Percentiles rank a stretch among this genome's conserved stretches.
These are phyloP conservation scores for Lochmaea crataegi DNA, from an alignment of 2,888 invertebrate genomes.

Conservation along the genomic window DNA sequence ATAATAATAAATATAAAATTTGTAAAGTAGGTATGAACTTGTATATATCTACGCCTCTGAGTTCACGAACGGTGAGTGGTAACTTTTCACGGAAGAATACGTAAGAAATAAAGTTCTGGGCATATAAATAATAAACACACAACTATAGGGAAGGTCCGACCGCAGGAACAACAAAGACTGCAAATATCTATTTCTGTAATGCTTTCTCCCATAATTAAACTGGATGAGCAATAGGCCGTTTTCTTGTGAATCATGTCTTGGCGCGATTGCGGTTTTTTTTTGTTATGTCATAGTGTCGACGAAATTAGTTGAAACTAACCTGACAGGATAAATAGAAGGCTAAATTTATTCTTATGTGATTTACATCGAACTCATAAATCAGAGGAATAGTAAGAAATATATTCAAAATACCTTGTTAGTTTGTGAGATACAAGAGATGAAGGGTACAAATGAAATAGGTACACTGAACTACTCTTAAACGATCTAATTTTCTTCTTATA, in stretches of 20 bases:
- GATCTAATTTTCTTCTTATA: no score
- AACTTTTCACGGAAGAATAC: slow-evolving; percentile 12
- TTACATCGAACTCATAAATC: no score
- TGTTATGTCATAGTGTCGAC: slow-evolving; percentile 4
- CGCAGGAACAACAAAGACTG: slow-evolving; percentile 28
- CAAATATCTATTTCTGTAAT: slow-evolving; percentile 43
- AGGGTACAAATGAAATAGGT: no score
- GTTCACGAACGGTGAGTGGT: not conserved
- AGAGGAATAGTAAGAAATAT: no score
- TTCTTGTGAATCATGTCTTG: slow-evolving; percentile 43
- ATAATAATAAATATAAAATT: not conserved
- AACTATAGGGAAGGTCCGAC: slow-evolving; percentile 9
- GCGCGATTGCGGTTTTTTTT: slow-evolving; percentile 19
- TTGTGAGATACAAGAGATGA: no score
- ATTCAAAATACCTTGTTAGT: no score
- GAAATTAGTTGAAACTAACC: slow-evolving; percentile 10
- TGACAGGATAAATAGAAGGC: not conserved
- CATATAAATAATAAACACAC: not conserved
- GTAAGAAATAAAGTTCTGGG: not conserved
- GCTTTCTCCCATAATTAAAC: slow-evolving; percentile 35
- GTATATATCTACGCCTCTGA: not conserved
- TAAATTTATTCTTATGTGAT: not conserved
- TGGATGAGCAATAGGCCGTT: slow-evolving; percentile 44
- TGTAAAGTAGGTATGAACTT: no score
- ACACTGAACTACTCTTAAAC: no score